Conservation (phyloP, 2,888 invertebrate species). For the Andrena praecox region DNA sequence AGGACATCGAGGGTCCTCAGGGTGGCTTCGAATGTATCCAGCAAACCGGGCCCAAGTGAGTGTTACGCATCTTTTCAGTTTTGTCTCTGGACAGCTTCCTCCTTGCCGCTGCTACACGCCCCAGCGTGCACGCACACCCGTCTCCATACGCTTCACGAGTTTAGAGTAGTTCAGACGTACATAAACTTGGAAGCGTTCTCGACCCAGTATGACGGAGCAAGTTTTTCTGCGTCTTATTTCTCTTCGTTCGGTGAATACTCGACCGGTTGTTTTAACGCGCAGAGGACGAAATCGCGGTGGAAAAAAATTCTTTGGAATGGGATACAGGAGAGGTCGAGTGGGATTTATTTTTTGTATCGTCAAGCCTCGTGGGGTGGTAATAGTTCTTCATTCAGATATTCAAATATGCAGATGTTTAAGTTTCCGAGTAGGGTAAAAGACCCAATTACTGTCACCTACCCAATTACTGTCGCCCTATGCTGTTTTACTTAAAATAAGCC, state of each 20-base stretch:
- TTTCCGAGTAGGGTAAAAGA: too few species aligned
- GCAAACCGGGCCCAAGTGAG: conserved; percentile 87
- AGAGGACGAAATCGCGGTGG: background rate
- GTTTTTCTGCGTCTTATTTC: background rate
- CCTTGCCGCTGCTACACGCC: background rate
- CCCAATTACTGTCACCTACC: too few species aligned
- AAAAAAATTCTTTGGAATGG: background rate
- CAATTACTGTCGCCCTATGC: too few species aligned
- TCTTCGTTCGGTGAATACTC: background rate
- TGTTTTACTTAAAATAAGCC: too few species aligned
- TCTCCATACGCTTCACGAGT: background rate
- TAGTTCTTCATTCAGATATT: too few species aligned
- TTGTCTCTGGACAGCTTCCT: background rate
- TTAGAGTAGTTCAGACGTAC: background rate
- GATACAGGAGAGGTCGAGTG: background rate
- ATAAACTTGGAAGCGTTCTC: background rate
- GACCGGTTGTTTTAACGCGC: background rate
- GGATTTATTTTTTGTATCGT: background rate
- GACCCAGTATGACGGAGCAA: background rate
- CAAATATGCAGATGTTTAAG: too few species aligned
- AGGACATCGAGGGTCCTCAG: conserved; percentile 93
- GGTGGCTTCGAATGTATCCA: conserved; percentile 97
- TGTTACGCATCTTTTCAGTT: conserved; percentile 20
- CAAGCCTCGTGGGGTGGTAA: background rate
- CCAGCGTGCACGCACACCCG: background rate